Evolutionary conservation across 1,140 invertebrate genomes (phyloP), one percentile per base, ranked within the genome.

Genomic region (Drosophila nigrodunni): DNA sequence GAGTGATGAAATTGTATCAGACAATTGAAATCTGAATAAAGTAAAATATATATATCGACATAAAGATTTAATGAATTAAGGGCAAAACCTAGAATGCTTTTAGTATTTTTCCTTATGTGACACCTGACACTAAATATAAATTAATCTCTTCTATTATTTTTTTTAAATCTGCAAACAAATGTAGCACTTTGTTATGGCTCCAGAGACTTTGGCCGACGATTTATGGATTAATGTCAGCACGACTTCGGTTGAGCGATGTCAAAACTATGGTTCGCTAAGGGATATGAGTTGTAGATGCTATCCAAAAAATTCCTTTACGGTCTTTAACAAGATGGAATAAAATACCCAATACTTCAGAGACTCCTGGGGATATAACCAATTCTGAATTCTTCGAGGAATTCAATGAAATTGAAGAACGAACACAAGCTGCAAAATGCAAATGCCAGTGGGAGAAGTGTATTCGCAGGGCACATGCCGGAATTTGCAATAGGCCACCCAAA

Each of bases 11-110:
- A 74, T 74, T 74, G 65, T 74, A 69, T 61, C 71, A 74, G 71
- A 74, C 65, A 74, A 74, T 74, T 74, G 41, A 74, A 74, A 74
- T 74, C 71, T 74, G 71, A 74, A 74, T 74, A 74, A 74, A 74
- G 65, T 57, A 57, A 74, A 58, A 49, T 55, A 69, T 74, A 74
- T 55, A 55, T 35, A 69, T 41, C 60, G 6, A 43, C 5, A 5
- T 43, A 5, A 5, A 7, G n/a, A 43, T 43, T 2, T 5, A 10
- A 30, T 30, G 1, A 5, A 6, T 30, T 13, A 43, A 13, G 13
- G 2, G 11, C 5, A 4, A 5, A 43, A 13, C 41, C n/a, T 5
- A 43, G 41, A n/a, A 43, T 43, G 41, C 41, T 13, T 43, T 43
- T 43, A 5, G 10, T 0, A 39, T 7, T 10, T 30, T 30, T 30